Evolutionary conservation across 2,797 vertebrate species (phyloP).

Genomic region (Epinephelus coioides): DNA sequence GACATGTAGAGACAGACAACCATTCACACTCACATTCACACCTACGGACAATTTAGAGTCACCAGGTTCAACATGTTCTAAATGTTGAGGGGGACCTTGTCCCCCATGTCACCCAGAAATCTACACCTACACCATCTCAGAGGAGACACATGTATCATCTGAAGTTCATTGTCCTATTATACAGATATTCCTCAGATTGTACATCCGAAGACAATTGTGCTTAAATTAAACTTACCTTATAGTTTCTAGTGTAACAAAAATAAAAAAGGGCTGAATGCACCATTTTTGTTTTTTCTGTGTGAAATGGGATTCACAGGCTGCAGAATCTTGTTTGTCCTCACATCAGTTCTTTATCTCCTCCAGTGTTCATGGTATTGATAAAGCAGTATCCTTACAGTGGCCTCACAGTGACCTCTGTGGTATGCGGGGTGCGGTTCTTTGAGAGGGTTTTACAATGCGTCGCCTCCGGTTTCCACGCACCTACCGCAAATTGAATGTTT

Average conservation of each 20-base stretch:
- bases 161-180: no score
- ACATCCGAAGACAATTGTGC: no score
- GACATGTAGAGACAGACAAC: no score
- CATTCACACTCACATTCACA: no score
- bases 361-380: neutral
- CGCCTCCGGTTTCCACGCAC: neutral
- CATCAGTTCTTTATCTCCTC: neutral
- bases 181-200: no score
- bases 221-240: neutral
- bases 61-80: no score
- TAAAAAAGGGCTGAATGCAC: neutral
- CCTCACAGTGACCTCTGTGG: conserved; percentile 5
- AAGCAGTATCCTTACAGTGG: neutral
- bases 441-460: neutral
- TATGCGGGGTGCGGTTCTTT: neutral
- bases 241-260: neutral
- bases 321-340: neutral
- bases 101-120: no score
- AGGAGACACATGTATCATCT: no score
- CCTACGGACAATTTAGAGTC: no score
- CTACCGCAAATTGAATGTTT: neutral
- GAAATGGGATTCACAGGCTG: neutral
- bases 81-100: no score
- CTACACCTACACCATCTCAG: neutral
- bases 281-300: neutral